Conservation (phyloP, 92 coral and sea anemone genomes). For the Nematostella vectensis region DNA sequence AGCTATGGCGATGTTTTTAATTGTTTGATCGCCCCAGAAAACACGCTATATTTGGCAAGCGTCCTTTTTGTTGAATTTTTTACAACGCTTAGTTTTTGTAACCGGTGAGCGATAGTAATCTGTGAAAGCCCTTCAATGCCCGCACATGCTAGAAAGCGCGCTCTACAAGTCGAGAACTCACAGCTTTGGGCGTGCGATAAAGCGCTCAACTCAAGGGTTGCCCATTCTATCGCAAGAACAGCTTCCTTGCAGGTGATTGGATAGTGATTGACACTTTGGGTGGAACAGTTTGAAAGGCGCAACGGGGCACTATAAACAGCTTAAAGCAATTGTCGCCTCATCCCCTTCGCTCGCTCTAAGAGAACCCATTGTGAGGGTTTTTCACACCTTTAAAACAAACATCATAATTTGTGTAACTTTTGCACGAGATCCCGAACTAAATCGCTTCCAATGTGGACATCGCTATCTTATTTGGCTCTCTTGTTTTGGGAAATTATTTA, state of each 20-base stretch:
- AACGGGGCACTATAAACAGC: constrained; percentile 88
- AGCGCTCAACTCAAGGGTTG: constrained; percentile 26
- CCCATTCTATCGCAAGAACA: constrained; percentile 45
- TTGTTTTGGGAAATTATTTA: constrained; percentile 66
- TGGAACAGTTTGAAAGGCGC: constrained; percentile 85
- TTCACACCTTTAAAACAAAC: not conserved
- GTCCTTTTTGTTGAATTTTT: no score
- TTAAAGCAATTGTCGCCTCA: constrained; percentile 71
- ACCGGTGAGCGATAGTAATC: no score
- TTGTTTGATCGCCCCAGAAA: constrained; percentile 97
- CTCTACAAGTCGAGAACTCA: constrained; percentile 41
- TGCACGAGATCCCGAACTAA: not conserved
- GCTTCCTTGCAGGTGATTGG: constrained; percentile 83
- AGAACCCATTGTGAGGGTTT: not conserved
- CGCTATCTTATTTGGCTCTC: not conserved
- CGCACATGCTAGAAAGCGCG: constrained; percentile 32
- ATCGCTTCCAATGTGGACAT: not conserved
- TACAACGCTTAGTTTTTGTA: no score
- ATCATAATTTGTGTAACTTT: not conserved
- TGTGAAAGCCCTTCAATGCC: no score
- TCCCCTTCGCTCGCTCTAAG: constrained; percentile 3
- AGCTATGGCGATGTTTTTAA: constrained; percentile 89
- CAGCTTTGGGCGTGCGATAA: constrained; percentile 47
- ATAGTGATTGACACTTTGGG: constrained; percentile 79
- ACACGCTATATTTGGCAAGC: constrained; percentile 94